Evolutionary conservation across 2,113 vertebrate species (phyloP), one percentile per base, ranked within the genome.

Genomic region (Zosterops japonicus): DNA sequence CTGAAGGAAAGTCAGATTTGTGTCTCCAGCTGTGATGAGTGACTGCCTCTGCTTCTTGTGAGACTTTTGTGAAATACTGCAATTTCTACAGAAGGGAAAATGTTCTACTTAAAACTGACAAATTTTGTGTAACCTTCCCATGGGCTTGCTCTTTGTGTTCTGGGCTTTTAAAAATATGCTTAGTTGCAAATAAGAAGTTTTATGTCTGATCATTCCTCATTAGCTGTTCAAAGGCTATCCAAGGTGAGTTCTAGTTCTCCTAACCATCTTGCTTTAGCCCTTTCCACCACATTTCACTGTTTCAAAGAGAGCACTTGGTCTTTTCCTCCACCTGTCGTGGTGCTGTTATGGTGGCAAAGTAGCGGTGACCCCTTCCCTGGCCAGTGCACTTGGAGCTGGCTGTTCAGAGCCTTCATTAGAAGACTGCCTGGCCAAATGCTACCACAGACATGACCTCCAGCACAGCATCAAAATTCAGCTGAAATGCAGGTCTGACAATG

Each of bases 391-490:
- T 69, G 21, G 35, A 90, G 53, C 82, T 91, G 36, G 33, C 15
- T 21, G 16, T 24, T 52, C 56, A 90, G 29, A 82, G 46, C 27
- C 75, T 64, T 46, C 24, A 33, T 74, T 70, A 46, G 87, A 21
- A 71, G 9, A 25, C 50, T 56, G 77, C 49, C 74, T 86, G 52
- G 77, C 70, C 55, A 77, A 94, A 83, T 55, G 33, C 57, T 82
- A 46, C n/a, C 36, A n/a, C 53, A 71, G 55, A 53, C 19, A 42
- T 85, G 94, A 94, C 96, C 95, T 97, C 96, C 93, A 78, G 4
- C 4, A 12, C 22, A 80, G 85, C 88, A 72, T 93, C 78, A 76
- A 87, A 60, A 82, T 87, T 79, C 90, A 85, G 72, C 71, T 81
- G 83, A 69, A 94, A 76, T 55, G 42, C 57, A 46, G 75, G 47